phyloP scores from a whole-genome alignment of 2,113 vertebrate species.

The Chaetorhynchus papuensis region DNA sequence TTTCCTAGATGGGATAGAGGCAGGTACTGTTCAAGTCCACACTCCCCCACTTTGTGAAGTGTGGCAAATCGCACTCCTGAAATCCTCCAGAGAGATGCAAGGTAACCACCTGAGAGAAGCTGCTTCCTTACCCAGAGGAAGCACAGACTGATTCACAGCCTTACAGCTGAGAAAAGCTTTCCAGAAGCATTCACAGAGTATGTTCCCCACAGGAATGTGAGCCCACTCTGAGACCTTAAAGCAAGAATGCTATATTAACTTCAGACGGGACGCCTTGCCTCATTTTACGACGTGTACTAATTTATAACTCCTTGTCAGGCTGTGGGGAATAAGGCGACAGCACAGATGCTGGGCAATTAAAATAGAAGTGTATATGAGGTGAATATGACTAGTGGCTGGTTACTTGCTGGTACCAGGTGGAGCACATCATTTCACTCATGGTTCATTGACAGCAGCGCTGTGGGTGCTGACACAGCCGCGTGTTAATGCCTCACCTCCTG shows the following conservation, averaged over 20 bases:
- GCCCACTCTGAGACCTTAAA: not conserved
- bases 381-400: not conserved
- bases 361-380: not conserved
- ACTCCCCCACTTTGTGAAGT: not conserved
- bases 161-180: not conserved
- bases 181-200: not conserved
- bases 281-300: not conserved
- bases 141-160: not conserved
- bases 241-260: not conserved
- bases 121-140: not conserved
- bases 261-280: not conserved
- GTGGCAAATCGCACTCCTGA: rapidly evolving
- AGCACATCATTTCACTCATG: not conserved
- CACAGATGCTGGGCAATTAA: not conserved
- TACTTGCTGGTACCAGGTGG: not conserved
- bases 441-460: not conserved
- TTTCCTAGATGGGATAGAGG: not conserved
- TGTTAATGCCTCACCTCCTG: not conserved
- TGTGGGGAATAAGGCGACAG: not conserved
- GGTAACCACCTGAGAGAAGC: rapidly evolving
- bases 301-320: not conserved
- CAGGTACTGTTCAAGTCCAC: not conserved
- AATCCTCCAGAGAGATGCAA: not conserved
- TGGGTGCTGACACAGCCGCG: not conserved
- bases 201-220: not conserved